Evolutionary conservation across 2,888 invertebrate species (phyloP), one percentile per base, ranked within the genome.

Genomic region (Chymomyza amoena): DNA sequence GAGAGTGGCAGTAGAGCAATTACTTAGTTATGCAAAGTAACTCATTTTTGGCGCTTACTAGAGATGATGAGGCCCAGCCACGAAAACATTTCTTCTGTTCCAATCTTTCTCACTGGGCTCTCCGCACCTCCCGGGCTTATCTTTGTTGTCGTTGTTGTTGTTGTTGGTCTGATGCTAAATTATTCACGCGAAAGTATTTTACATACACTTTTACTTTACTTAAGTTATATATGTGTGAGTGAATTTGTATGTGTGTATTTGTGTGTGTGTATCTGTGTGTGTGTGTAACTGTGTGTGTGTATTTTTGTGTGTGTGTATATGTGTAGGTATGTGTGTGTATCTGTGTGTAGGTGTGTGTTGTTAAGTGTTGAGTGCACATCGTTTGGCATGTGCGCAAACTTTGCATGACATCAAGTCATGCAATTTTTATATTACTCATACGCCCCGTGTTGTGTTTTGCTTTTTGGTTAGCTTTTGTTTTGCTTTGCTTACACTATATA

Each of bases 11-110:
- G 39, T 45, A 45, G 13, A 10, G 63, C 87, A 83, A 83, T 83
- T 83, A 83, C 83, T 83, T 83, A 87, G 87, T 83, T 83, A 83
- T 83, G 83, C 80, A 83, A 83, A 87, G 87, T 87, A 83, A 87
- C 83, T 83, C 83, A 83, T 83, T 83, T 87, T 83, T 78, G 73
- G 72, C 66, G 65, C 63, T 57, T 80, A 76, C 70, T 80, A 72
- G 63, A 72, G 63, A 71, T 57, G 72, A 72, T 25, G 57, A 18
- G 25, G 20, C 57, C 0, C 20, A 25, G 57, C 15, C 20, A 57
- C n/a, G 52, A 54, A 16, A n/a, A n/a, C 52, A 54, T 18, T n/a
- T 7, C 16, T 18, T 18, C 52, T 32, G 32, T 32, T 32, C 9
- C 32, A 32, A 32, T 7, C 32, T 32, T 7, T 32, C 32, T 32